phyloP scores from a whole-genome alignment of 1,140 invertebrate genomes.

The Bombus consobrinus region DNA sequence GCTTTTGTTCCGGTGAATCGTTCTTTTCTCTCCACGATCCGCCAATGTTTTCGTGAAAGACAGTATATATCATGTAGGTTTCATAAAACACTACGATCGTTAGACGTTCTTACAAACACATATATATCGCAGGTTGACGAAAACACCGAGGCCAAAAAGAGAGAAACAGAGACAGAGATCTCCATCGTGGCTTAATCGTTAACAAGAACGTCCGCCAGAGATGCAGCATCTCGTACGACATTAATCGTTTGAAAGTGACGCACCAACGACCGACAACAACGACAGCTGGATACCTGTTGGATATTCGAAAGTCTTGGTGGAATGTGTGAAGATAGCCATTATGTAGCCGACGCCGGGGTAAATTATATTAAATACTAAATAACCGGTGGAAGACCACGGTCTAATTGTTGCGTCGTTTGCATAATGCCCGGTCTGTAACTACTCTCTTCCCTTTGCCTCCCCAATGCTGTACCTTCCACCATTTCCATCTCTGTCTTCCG shows the following conservation, averaged over 20 bases:
- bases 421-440: slow-evolving; percentile 75
- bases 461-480: slow-evolving; percentile 7
- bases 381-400: slow-evolving; percentile 73
- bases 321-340: slow-evolving; percentile 61
- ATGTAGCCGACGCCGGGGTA: slow-evolving; percentile 38
- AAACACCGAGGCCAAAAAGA: neutral
- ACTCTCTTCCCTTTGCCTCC: slow-evolving; percentile 51
- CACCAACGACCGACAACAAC: neutral
- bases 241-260: slow-evolving; percentile 13
- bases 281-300: slow-evolving; percentile 38
- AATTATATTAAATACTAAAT: slow-evolving; percentile 78
- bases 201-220: slow-evolving; percentile 3
- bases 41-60: neutral
- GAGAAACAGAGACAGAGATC: neutral
- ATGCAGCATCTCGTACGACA: slow-evolving; percentile 1
- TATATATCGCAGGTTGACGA: neutral
- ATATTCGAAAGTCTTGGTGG: slow-evolving; percentile 35
- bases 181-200: slow-evolving; percentile 4
- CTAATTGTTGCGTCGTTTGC: slow-evolving; percentile 81
- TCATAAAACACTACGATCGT: neutral
- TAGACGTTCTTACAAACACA: neutral
- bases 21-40: neutral
- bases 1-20: slow-evolving; percentile 15
- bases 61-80: neutral
- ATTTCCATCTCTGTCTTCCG: slow-evolving; percentile 25